phyloP scores from a whole-genome alignment of 2,113 vertebrate genomes.

The Petrocephalus microphthalmus region DNA sequence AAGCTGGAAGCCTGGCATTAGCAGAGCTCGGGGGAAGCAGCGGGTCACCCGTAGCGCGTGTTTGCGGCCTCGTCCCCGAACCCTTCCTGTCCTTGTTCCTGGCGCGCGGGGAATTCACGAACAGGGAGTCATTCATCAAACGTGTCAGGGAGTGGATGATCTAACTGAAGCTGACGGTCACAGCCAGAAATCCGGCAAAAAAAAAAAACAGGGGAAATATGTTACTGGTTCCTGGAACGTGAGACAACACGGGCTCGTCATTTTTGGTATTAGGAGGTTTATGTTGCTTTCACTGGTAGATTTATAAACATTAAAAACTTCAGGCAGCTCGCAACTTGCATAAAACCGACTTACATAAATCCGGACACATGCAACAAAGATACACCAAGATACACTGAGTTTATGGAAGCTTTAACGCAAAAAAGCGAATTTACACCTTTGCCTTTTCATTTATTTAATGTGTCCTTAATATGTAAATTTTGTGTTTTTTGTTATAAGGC shows the following conservation, averaged over 20 bases:
- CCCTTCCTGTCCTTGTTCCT: neutral
- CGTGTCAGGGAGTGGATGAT: neutral
- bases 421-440: neutral
- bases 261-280: neutral
- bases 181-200: neutral
- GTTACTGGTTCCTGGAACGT: neutral
- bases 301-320: neutral
- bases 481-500: neutral
- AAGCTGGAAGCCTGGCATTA: neutral
- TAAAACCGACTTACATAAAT: neutral
- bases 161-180: neutral
- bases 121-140: neutral
- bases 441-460: neutral
- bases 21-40: neutral
- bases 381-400: neutral
- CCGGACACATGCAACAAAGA: neutral
- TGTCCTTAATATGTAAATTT: neutral
- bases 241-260: neutral
- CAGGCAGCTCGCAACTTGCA: neutral
- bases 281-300: neutral
- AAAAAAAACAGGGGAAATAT: neutral
- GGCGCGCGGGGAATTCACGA: neutral
- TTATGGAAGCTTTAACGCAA: neutral
- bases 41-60: neutral
- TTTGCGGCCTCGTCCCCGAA: neutral